These are phyloP conservation scores for Avahi laniger DNA, from an alignment of 2,797 vertebrate genomes.

Conservation along the genomic window DNA sequence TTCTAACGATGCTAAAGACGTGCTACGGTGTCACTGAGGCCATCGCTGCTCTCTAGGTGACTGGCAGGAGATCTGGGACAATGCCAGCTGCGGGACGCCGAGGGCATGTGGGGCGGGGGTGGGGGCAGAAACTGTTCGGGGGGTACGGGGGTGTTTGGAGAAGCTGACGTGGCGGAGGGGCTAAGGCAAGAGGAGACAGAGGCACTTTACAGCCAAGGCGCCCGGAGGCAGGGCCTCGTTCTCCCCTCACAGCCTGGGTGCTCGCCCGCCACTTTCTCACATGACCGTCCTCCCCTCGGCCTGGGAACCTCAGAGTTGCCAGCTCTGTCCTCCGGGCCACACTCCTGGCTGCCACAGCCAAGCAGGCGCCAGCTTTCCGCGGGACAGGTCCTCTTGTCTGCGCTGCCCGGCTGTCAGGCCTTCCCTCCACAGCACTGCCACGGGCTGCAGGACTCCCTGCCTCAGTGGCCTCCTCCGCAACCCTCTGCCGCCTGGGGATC, in stretches of 20 bases:
- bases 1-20: not conserved
- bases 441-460: no score
- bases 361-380: not conserved
- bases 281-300: not conserved
- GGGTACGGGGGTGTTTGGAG: not conserved
- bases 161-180: accelerated
- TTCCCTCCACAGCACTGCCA: no score
- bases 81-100: not conserved
- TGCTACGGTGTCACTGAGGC: not conserved
- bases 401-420: no score
- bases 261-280: not conserved
- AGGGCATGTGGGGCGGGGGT: not conserved
- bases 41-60: not conserved
- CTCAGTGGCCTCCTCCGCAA: not conserved
- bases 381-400: not conserved
- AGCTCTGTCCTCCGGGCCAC: not conserved
- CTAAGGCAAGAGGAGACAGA: not conserved
- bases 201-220: not conserved
- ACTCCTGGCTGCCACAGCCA: not conserved
- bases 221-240: no score
- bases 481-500: not conserved
- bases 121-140: no score
- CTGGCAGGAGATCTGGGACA: not conserved
- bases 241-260: not conserved
- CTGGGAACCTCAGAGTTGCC: not conserved